Conservation (phyloP, 1,140 invertebrate species). For the Drosophila nigromelanica region DNA sequence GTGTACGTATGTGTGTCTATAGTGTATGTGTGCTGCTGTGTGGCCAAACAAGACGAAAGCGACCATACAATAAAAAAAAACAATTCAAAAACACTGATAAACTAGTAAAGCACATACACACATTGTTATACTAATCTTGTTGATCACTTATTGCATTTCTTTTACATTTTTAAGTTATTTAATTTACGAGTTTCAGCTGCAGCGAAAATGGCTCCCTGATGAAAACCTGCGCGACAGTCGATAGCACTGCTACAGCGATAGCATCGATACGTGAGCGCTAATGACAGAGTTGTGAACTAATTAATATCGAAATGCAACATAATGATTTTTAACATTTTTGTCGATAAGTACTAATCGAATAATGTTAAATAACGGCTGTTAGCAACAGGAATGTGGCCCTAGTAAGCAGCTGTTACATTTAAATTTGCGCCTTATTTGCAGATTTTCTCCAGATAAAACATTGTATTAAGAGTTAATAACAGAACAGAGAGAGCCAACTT, state of each 20-base stretch:
- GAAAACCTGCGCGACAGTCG: conserved; percentile 51
- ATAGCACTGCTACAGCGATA: conserved; percentile 39
- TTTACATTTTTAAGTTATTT: conserved; percentile 75
- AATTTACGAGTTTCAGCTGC: conserved; percentile 59
- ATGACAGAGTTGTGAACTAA: neutral
- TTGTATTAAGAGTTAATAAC: neutral
- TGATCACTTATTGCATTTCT: conserved; percentile 37
- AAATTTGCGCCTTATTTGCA: neutral
- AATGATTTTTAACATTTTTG: neutral
- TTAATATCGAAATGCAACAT: neutral
- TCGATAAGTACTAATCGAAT: neutral
- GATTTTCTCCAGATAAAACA: no score
- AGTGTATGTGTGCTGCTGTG: conserved; percentile 63
- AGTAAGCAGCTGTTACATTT: neutral
- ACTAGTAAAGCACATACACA: conserved; percentile 43
- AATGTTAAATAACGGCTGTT: neutral
- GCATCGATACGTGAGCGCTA: conserved; percentile 2
- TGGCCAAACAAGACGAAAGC: conserved; percentile 52
- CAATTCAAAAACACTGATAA: conserved; percentile 49
- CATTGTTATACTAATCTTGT: conserved; percentile 53
- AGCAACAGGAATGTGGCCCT: neutral
- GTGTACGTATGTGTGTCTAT: conserved; percentile 40
- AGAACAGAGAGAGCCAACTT: neutral
- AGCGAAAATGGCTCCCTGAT: conserved; percentile 59
- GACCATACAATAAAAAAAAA: conserved; percentile 34